Percentiles rank a stretch among this genome's conserved stretches.
Evolutionary conservation across 1,140 invertebrate species (phyloP).

Genomic region (Cyclargus thomasi): DNA sequence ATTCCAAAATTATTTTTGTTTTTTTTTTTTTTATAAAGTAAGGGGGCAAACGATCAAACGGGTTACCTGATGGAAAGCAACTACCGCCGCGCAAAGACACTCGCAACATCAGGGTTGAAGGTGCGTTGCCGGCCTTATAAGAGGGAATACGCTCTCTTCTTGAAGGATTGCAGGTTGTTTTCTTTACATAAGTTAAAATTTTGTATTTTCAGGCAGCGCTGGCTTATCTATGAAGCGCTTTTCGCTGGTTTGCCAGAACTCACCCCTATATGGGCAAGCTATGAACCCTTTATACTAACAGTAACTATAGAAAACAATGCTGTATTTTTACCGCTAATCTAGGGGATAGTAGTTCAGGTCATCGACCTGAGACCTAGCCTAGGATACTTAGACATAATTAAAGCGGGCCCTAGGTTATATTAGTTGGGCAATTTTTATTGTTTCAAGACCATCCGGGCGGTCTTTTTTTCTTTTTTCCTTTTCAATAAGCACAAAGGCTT

Average conservation of each 20-base stretch:
- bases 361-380: constrained; percentile 12
- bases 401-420: constrained; percentile 2
- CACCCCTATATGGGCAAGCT: constrained; percentile 47
- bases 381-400: constrained; percentile 15
- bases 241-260: constrained; percentile 33
- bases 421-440: constrained; percentile 12
- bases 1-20: no score
- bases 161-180: no score
- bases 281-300: constrained; percentile 38
- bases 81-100: no score
- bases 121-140: no score
- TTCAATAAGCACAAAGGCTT: neutral
- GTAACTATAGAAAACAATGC: constrained; percentile 38
- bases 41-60: no score
- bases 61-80: no score
- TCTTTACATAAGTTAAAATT: no score
- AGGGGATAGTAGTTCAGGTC: constrained; percentile 12
- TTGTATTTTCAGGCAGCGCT: constrained; percentile 27
- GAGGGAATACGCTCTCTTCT: no score
- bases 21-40: no score
- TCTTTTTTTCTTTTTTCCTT: neutral
- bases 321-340: constrained; percentile 31
- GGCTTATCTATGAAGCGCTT: constrained; percentile 61
- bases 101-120: no score
- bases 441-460: constrained; percentile 1